Conservation (phyloP, 2,797 vertebrate genomes). For the Vipera latastei region DNA sequence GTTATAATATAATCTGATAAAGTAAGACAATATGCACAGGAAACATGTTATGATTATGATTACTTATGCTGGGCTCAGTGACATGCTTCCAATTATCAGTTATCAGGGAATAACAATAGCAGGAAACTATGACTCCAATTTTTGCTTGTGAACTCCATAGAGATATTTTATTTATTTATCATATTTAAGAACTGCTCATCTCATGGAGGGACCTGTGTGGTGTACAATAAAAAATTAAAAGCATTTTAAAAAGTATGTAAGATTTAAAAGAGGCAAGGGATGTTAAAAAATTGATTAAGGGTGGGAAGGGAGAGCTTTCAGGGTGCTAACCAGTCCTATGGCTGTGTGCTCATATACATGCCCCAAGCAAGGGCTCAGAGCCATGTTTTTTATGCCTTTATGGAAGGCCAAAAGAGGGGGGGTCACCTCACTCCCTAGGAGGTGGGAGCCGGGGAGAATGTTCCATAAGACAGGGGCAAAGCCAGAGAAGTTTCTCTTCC, state of each 20-base stretch:
- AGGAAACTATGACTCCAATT: background rate
- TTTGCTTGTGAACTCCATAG: background rate
- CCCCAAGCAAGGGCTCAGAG: background rate
- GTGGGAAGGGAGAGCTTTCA: background rate
- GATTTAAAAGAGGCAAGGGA: background rate
- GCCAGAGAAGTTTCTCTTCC: background rate
- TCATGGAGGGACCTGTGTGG: background rate
- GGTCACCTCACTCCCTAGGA: background rate
- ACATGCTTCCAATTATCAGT: background rate
- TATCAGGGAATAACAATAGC: background rate
- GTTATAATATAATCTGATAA: background rate
- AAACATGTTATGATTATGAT: background rate
- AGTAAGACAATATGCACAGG: background rate
- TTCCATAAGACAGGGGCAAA: background rate
- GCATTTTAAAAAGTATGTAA: background rate
- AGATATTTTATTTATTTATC: background rate
- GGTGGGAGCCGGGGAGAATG: accelerated
- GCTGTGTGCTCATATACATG: background rate
- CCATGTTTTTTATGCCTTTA: background rate
- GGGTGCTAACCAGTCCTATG: no score
- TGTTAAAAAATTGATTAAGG: background rate
- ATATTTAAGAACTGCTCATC: background rate
- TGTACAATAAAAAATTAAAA: background rate
- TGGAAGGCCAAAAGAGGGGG: background rate
- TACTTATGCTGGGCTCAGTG: background rate